Percentiles rank a stretch among this genome's conserved stretches.
phyloP scores from a whole-genome alignment of 2,113 vertebrate genomes.

The Oreochromis niloticus region DNA sequence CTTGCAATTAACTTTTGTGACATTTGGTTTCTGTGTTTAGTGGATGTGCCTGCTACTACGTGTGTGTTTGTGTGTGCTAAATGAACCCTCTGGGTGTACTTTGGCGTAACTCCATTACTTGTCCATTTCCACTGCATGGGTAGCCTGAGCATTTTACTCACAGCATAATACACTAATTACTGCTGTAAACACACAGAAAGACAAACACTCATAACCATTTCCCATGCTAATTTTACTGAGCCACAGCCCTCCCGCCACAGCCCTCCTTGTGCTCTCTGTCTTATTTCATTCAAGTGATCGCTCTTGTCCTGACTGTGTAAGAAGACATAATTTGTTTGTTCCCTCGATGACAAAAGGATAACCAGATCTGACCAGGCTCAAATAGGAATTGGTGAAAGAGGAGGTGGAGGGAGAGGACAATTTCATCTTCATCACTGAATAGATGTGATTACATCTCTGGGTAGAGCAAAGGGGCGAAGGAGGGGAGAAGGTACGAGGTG shows the following conservation, averaged over 20 bases:
- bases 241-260: not conserved
- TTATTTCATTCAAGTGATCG: not conserved
- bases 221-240: constrained; percentile 6
- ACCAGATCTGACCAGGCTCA: constrained; percentile 13
- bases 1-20: constrained; percentile 13
- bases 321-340: constrained; percentile 58
- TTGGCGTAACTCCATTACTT: constrained; percentile 52
- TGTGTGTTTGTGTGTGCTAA: constrained; percentile 37
- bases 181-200: constrained; percentile 53
- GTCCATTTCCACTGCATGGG: constrained; percentile 52
- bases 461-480: not conserved
- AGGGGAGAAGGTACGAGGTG: not conserved
- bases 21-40: constrained; percentile 22
- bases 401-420: constrained; percentile 16
- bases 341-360: constrained; percentile 33
- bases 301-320: not conserved
- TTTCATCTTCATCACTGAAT: constrained; percentile 54
- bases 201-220: constrained; percentile 36
- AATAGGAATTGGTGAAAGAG: not conserved
- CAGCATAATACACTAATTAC: constrained; percentile 65
- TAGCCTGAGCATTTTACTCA: constrained; percentile 53
- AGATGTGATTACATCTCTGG: constrained; percentile 39
- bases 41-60: not conserved
- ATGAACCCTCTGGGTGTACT: constrained; percentile 34
- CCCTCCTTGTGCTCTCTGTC: not conserved